Evolutionary conservation across 2,888 invertebrate genomes (phyloP).

Genomic region (Phalangium opilio): DNA sequence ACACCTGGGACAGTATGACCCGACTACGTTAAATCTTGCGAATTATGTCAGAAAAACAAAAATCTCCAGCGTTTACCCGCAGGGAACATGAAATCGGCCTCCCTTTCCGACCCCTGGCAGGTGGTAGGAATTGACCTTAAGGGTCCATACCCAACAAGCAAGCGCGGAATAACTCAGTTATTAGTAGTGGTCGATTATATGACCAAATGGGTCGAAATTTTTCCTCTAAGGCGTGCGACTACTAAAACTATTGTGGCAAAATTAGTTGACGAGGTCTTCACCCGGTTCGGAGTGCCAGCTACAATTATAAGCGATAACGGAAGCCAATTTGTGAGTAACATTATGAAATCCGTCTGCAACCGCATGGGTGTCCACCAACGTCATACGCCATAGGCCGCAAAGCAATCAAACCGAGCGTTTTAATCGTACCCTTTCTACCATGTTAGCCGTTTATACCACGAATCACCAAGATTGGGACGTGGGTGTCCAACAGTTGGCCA

Average conservation of each 20-base stretch:
- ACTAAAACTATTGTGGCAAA: neutral
- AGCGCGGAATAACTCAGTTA: neutral
- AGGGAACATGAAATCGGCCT: too few relatives aligned
- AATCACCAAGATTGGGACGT: constrained; percentile 4
- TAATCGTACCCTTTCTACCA: constrained; percentile 5
- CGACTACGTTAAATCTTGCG: too few relatives aligned
- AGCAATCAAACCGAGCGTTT: constrained; percentile 9
- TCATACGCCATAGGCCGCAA: constrained; percentile 5
- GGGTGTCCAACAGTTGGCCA: constrained; percentile 2
- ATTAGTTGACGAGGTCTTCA: constrained; percentile 4
- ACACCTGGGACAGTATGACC: too few relatives aligned
- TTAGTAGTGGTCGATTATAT: constrained; percentile 2
- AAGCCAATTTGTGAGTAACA: neutral
- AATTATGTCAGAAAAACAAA: too few relatives aligned
- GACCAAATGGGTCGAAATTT: constrained; percentile 5
- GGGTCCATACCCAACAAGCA: constrained; percentile 1
- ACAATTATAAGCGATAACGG: constrained; percentile 7
- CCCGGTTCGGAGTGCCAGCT: constrained; percentile 5
- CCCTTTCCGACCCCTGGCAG: too few relatives aligned
- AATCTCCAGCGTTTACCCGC: too few relatives aligned
- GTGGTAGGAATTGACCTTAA: constrained; percentile 3
- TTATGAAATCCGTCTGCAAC: neutral
- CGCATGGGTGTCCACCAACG: neutral
- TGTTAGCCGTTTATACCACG: constrained; percentile 4
- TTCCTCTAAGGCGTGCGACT: neutral